Evolutionary conservation across 2,888 invertebrate genomes (phyloP), one percentile per base, ranked within the genome.

Genomic region (Cylindroiulus punctatus): DNA sequence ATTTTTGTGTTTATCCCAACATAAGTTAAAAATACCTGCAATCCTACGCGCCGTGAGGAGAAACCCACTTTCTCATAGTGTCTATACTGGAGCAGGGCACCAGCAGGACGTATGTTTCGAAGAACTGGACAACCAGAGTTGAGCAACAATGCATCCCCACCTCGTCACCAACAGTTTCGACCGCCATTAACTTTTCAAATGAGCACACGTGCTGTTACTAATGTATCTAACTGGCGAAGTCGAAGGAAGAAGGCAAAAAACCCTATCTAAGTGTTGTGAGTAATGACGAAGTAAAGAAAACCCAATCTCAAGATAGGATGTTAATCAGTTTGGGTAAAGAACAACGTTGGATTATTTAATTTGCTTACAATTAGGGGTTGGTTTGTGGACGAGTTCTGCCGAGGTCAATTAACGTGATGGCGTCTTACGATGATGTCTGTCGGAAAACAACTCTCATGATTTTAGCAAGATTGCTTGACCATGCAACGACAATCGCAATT

Each of bases 281-380:
- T 83, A 83, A 83, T 83, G 83, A 83, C 44, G 42, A 44, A 83
- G 44, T 83, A 83, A 83, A 44, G 42, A 44, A 83, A 83, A 83
- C 26, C 44, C 84, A 84, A 42, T 84, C 52, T 84, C 84, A 26
- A 84, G 57, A 52, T 84, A 84, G 84, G 84, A 84, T 84, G 84
- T 84, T 84, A 84, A 84, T 84, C 57, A 84, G 47, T 84, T 84
- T 22, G 84, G 32, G 52, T 83, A 42, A 42, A 83, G 83, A 76
- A 76, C 76, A 76, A 76, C 30, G 76, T 76, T 76, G 76, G 84
- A 84, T 52, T 84, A 44, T 47, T 44, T 44, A 83, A 44, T 44
- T 83, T 83, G 44, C 44, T 83, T 83, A 83, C 84, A 47, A 84
- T 84, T 84, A 84, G 32, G 42, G 84, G 22, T 57, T 57, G 47